A percentile compares a stretch with the other conserved stretches of the same genome.
These are phyloP conservation scores for Coregonus suidteri DNA, from an alignment of 2,797 vertebrate species.

Conservation along the genomic window DNA sequence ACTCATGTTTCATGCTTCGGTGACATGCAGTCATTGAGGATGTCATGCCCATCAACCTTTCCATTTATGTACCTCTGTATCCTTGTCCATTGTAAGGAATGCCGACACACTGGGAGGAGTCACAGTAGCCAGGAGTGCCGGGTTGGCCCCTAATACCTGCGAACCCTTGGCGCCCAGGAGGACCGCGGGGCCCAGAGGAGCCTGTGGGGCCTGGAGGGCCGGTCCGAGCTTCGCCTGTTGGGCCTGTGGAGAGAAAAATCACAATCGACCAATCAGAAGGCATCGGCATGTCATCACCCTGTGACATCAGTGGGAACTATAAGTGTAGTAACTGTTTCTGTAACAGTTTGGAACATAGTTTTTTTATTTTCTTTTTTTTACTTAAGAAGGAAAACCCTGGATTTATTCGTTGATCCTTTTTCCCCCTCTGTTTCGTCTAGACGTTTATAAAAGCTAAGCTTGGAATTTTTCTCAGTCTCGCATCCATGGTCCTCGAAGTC, in stretches of 20 bases:
- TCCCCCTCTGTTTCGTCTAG: constrained; percentile 52
- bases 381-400: neutral
- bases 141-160: constrained; percentile 87
- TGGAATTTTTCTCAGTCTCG: constrained; percentile 50
- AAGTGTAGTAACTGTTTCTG: neutral
- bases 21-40: neutral
- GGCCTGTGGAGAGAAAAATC: constrained; percentile 72
- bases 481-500: constrained; percentile 19
- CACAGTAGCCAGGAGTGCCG: constrained; percentile 91
- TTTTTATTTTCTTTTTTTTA: no score
- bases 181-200: constrained; percentile 85
- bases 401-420: constrained; percentile 39
- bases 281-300: neutral
- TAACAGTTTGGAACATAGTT: constrained; percentile 11
- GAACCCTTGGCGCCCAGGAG: constrained; percentile 88
- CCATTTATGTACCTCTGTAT: constrained; percentile 85
- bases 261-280: constrained; percentile 5
- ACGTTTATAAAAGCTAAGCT: constrained; percentile 43
- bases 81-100: constrained; percentile 97
- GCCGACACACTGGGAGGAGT: constrained; percentile 95
- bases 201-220: constrained; percentile 87
- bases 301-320: constrained; percentile 13
- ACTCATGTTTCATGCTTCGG: neutral
- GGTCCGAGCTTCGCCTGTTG: constrained; percentile 87
- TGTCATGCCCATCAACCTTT: neutral